These are phyloP conservation scores for Thymelicus acteon DNA, from an alignment of 2,888 invertebrate species.

Conservation along the genomic window DNA sequence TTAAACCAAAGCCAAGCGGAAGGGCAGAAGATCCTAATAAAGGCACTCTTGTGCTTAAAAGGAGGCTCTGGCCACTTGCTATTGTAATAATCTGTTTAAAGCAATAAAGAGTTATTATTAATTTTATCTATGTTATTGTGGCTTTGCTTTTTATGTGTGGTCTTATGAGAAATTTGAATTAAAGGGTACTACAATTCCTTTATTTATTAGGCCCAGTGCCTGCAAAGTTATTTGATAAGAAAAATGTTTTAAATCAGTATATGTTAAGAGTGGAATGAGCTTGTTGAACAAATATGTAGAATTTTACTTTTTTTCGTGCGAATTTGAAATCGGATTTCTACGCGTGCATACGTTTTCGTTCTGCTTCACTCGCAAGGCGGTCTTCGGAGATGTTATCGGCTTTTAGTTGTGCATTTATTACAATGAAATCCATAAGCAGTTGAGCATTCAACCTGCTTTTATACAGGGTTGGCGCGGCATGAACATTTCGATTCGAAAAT, in stretches of 20 bases:
- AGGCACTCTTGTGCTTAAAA: no score
- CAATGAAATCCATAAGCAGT: constrained; percentile 35
- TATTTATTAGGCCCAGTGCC: no score
- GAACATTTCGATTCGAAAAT: background rate
- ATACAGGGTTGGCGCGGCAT: constrained; percentile 16
- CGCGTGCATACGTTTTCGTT: constrained; percentile 22
- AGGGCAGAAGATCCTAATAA: no score
- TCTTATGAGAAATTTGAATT: no score
- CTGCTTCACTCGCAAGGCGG: constrained; percentile 30
- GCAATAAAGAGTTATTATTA: no score
- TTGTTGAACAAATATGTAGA: background rate
- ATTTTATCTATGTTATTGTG: no score
- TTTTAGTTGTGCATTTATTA: constrained; percentile 35
- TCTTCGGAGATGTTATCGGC: constrained; percentile 30
- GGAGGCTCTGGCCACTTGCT: no score
- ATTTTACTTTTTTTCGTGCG: constrained; percentile 10
- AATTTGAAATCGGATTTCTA: constrained; percentile 7
- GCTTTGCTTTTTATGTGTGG: no score
- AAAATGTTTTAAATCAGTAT: background rate
- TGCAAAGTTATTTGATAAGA: no score
- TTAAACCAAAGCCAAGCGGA: no score
- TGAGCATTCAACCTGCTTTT: constrained; percentile 31
- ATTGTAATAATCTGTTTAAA: no score
- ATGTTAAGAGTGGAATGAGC: background rate
- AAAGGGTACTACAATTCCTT: no score